Evolutionary conservation across 1,140 invertebrate genomes (phyloP).

Genomic region (Scaptodrosophila lebanonensis): DNA sequence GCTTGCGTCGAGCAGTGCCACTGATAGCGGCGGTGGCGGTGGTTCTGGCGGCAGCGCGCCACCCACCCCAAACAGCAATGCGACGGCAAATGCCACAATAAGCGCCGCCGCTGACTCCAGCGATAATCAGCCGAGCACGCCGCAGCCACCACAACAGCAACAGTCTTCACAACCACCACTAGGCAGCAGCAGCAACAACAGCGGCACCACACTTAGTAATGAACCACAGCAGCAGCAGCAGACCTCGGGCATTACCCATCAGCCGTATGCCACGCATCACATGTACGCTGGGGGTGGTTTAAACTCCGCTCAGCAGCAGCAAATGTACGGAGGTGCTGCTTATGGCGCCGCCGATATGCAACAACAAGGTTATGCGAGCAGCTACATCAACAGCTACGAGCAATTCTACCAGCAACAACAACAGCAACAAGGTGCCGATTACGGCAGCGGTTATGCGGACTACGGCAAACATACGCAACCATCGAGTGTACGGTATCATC

Average conservation of each 20-base stretch:
- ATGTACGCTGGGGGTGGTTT: slow-evolving; percentile 45
- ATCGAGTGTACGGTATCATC: slow-evolving; percentile 64
- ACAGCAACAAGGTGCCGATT: slow-evolving; percentile 41
- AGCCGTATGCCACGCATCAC: slow-evolving; percentile 65
- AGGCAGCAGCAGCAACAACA: slow-evolving; percentile 50
- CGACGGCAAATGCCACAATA: slow-evolving; percentile 48
- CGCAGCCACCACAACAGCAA: slow-evolving; percentile 57
- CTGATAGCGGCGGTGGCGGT: background rate
- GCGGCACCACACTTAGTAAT: slow-evolving; percentile 14
- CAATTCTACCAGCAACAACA: slow-evolving; percentile 75
- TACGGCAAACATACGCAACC: slow-evolving; percentile 21
- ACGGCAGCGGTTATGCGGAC: slow-evolving; percentile 32
- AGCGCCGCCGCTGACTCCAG: slow-evolving; percentile 76
- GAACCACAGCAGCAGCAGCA: slow-evolving; percentile 34
- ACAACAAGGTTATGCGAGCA: slow-evolving; percentile 48
- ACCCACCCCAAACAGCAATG: slow-evolving; percentile 38
- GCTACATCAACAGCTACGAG: slow-evolving; percentile 72
- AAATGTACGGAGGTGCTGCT: slow-evolving; percentile 78
- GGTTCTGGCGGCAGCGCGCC: slow-evolving; percentile 47
- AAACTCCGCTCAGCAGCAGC: slow-evolving; percentile 56
- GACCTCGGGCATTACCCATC: slow-evolving; percentile 70
- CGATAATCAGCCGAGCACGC: slow-evolving; percentile 76
- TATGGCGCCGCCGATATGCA: slow-evolving; percentile 85
- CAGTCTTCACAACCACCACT: slow-evolving; percentile 41
- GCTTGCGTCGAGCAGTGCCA: slow-evolving; percentile 25